Evolutionary conservation across 2,113 vertebrate genomes (phyloP).

Genomic region (Cynopterus brachyotis): DNA sequence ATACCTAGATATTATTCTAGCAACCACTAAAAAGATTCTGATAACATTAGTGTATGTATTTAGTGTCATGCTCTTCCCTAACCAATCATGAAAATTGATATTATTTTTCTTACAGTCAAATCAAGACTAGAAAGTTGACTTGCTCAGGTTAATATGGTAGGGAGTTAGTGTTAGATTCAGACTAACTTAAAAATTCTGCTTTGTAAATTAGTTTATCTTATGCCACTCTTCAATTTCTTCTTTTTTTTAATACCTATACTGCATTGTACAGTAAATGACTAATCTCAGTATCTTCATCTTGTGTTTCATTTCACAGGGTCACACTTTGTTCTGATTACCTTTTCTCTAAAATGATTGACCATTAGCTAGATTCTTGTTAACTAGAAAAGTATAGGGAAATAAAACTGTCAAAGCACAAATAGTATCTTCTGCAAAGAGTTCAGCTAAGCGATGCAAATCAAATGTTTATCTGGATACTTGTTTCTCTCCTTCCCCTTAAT

Average conservation of each 20-base stretch:
- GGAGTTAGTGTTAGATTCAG: background rate
- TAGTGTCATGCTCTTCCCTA: background rate
- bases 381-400: background rate
- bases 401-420: constrained; percentile 16
- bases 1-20: background rate
- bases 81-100: background rate
- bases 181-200: background rate
- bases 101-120: constrained; percentile 38
- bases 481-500: background rate
- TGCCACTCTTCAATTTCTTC: background rate
- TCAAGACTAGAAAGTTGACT: background rate
- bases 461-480: background rate
- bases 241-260: background rate
- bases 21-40: background rate
- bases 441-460: constrained; percentile 1
- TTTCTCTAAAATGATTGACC: constrained; percentile 1
- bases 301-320: constrained; percentile 27
- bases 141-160: background rate
- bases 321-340: background rate
- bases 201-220: constrained; percentile 23
- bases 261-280: background rate
- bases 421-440: background rate
- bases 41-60: background rate
- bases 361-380: background rate
- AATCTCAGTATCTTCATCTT: constrained; percentile 25